Conservation (phyloP, 2,888 invertebrate species). For the Eurois occulta region DNA sequence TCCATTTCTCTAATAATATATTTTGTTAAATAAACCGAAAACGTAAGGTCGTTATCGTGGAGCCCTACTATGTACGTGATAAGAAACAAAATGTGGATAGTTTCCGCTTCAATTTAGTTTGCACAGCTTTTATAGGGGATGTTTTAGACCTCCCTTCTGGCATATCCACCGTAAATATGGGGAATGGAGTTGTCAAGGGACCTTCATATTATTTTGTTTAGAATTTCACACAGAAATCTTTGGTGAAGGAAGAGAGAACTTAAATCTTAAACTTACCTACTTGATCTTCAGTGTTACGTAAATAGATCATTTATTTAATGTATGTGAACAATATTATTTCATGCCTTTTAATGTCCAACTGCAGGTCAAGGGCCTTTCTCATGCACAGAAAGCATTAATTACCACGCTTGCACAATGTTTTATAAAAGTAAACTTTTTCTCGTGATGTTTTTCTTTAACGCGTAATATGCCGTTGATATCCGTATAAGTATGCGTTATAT, state of each 20-base stretch:
- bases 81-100: conserved; percentile 75
- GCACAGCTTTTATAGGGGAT: conserved; percentile 72
- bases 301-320: not conserved
- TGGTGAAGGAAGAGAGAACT: not conserved
- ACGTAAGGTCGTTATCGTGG: conserved; percentile 72
- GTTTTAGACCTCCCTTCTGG: conserved; percentile 57
- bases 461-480: not conserved
- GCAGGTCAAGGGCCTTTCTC: not conserved
- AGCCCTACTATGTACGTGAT: conserved; percentile 75
- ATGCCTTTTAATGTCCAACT: not conserved
- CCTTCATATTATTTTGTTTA: conserved; percentile 56
- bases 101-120: conserved; percentile 76
- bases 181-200: conserved; percentile 57
- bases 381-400: not conserved
- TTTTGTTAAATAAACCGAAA: conserved; percentile 71
- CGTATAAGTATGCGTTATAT: not conserved
- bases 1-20: conserved; percentile 61
- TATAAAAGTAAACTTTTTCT: no score
- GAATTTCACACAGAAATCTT: conserved; percentile 3
- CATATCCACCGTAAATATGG: conserved; percentile 61
- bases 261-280: no score
- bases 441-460: not conserved
- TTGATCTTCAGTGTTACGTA: not conserved
- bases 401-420: not conserved
- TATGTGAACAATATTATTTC: no score